Evolutionary conservation across 2,113 vertebrate species (phyloP).

Genomic region (Perccottus glenii): DNA sequence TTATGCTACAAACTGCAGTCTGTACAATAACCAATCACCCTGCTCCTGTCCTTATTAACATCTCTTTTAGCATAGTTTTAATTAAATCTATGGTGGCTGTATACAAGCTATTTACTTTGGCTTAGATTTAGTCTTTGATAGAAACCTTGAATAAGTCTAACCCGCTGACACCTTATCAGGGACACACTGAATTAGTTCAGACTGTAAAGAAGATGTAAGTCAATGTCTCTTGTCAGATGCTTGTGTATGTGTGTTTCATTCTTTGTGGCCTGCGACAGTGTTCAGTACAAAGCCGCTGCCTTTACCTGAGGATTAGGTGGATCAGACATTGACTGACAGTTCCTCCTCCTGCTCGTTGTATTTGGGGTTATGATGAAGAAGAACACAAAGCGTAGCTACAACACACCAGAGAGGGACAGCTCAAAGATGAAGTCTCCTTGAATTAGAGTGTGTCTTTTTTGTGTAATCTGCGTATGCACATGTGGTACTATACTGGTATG

Average conservation of each 20-base stretch:
- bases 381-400: conserved; percentile 59
- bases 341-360: conserved; percentile 33
- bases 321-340: conserved; percentile 76
- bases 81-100: no score
- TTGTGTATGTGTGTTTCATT: conserved; percentile 34
- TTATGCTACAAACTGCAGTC: not conserved
- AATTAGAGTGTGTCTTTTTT: conserved; percentile 13
- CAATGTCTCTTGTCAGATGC: conserved; percentile 42
- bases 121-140: conserved; percentile 3
- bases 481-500: conserved; percentile 26
- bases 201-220: conserved; percentile 32
- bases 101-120: not conserved
- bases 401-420: conserved; percentile 25
- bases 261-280: conserved; percentile 56
- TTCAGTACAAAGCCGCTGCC: conserved; percentile 70
- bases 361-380: conserved; percentile 48
- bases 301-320: conserved; percentile 78
- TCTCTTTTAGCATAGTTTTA: no score
- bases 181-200: conserved; percentile 35
- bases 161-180: not conserved
- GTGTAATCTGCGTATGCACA: not conserved
- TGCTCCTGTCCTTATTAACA: not conserved
- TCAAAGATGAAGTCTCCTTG: conserved; percentile 48
- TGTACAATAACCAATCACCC: not conserved
- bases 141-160: conserved; percentile 12